Evolutionary conservation across 2,888 invertebrate genomes (phyloP), one percentile per base, ranked within the genome.

Genomic region (Coremacera marginata): DNA sequence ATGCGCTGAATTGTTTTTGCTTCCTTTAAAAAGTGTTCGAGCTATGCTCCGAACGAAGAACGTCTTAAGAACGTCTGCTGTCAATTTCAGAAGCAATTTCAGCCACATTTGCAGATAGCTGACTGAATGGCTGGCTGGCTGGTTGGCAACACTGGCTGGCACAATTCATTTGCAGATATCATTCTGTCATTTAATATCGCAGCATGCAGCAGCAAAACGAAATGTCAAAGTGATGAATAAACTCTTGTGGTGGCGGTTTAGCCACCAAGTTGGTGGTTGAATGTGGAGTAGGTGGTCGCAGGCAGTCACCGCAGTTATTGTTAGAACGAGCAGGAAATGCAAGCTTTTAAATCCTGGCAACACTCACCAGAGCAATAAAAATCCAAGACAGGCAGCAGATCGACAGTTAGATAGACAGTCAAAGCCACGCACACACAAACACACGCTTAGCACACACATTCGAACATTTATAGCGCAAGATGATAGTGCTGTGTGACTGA

Each of bases 91-190:
- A 60, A 60, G 57, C 52, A 76, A 74, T 74, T 74, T 65, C 55
- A 70, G 70, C 52, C 25, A 68, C 49, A 68, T 31, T 31, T 9
- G 11, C 63, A 55, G 63, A 63, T n/a, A 27, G 31, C 16, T 31
- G 31, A 63, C 11, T 63, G 63, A 27, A 63, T 63, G 34, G 63
- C 22, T 44, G 14, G 37, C 22, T 57, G 57, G 27, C 27, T 60
- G 22, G 3, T 37, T 67, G 67, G 44, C 44, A 67, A 72, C 62
- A 49, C 62, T 60, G 37, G 49, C 62, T 25, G 63, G 55, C 37
- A 52, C 70, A 87, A 87, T 88, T 88, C 87, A 88, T 88, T 87
- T 85, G 87, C 85, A 88, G 88, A 87, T 88, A 88, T 88, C 86
- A 81, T 86, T 85, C 87, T 87, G 88, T 86, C 87, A 88, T 86